Conservation (phyloP, 2,797 vertebrate species). For the Oreonectes daqikongensis region DNA sequence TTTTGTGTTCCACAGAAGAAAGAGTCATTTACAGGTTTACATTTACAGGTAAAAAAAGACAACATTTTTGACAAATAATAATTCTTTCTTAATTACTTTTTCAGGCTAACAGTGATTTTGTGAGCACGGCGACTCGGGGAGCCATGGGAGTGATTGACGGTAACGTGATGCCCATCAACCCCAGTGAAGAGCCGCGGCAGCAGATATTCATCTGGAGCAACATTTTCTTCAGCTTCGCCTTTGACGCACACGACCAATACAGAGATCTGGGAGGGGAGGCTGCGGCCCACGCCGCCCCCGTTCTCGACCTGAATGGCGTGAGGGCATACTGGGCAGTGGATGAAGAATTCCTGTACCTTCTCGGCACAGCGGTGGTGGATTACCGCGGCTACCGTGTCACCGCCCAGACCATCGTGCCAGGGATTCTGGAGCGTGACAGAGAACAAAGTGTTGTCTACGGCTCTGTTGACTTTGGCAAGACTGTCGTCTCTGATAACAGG, state of each 20-base stretch:
- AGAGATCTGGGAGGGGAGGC: constrained; percentile 88
- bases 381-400: constrained; percentile 92
- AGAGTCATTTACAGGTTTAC: too few relatives aligned
- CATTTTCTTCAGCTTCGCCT: constrained; percentile 94
- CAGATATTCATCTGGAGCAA: constrained; percentile 99
- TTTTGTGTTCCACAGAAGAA: too few relatives aligned
- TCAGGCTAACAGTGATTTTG: constrained; percentile 94
- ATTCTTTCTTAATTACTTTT: too few relatives aligned
- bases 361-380: constrained; percentile 91
- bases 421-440: constrained; percentile 91
- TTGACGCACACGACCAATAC: constrained; percentile 91
- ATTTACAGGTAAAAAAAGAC: too few relatives aligned
- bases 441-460: constrained; percentile 93
- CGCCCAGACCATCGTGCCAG: constrained; percentile 91
- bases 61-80: too few relatives aligned
- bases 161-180: constrained; percentile 93
- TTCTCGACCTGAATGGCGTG: constrained; percentile 89
- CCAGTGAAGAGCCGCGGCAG: constrained; percentile 88
- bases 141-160: constrained; percentile 92
- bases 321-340: constrained; percentile 88
- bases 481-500: constrained; percentile 69
- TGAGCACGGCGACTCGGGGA: constrained; percentile 85
- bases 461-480: constrained; percentile 93
- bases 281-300: constrained; percentile 88
- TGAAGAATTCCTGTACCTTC: constrained; percentile 85